Conservation (phyloP, 2,888 invertebrate genomes). For the Heteromyza rotundicornis region DNA sequence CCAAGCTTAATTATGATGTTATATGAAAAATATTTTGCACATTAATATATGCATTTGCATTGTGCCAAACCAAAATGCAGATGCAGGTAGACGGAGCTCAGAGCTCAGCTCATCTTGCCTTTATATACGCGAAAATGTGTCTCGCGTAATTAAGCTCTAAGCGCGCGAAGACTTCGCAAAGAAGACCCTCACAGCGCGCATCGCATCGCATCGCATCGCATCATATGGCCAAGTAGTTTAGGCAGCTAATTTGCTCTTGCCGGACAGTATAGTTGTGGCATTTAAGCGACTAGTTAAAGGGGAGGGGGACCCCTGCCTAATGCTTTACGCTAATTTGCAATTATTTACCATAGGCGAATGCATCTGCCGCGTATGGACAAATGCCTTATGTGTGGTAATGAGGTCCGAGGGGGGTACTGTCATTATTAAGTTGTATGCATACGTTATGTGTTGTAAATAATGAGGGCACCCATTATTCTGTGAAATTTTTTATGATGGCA, state of each 20-base stretch:
- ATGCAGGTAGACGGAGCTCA: constrained; percentile 8
- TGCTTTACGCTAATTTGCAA: constrained; percentile 20
- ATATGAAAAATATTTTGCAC: constrained; percentile 24
- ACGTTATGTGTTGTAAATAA: too few species aligned
- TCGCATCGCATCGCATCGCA: too few species aligned
- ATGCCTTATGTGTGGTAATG: not conserved
- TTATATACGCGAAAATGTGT: not conserved
- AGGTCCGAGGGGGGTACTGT: too few species aligned
- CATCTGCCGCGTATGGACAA: too few species aligned
- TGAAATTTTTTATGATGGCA: too few species aligned
- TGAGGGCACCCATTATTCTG: too few species aligned
- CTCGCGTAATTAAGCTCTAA: constrained; percentile 14
- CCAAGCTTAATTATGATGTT: constrained; percentile 23
- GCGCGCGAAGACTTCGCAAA: too few species aligned
- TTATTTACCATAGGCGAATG: constrained; percentile 19
- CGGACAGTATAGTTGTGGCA: not conserved
- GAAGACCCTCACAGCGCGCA: not conserved
- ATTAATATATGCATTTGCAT: constrained; percentile 16
- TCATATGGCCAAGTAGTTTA: not conserved
- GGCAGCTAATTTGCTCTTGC: constrained; percentile 8
- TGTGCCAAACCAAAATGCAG: not conserved
- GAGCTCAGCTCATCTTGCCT: not conserved
- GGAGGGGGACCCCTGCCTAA: not conserved
- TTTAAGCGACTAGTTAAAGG: not conserved
- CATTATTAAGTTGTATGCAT: too few species aligned